Evolutionary conservation across 2,113 vertebrate genomes (phyloP).

Genomic region (Ictalurus punctatus): DNA sequence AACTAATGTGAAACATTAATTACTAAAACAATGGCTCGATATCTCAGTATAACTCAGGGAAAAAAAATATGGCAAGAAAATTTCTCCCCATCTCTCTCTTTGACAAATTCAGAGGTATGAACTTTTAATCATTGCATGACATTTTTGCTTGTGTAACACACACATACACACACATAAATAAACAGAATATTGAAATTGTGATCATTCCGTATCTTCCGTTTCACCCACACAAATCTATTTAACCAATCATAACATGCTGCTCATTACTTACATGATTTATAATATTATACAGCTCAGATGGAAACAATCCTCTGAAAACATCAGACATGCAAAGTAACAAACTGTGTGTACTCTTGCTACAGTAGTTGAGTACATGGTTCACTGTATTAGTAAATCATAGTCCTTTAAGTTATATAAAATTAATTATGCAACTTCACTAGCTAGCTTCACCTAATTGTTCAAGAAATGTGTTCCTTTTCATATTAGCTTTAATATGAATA

Average conservation of each 20-base stretch:
- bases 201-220: neutral
- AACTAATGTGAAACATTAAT: conserved; percentile 3
- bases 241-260: neutral
- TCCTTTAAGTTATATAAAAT: neutral
- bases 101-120: neutral
- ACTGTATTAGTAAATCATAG: neutral
- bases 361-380: neutral
- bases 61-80: neutral
- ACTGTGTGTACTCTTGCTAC: neutral
- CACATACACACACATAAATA: neutral
- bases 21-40: neutral
- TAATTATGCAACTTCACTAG: neutral
- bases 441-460: neutral
- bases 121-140: neutral
- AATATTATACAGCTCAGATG: neutral
- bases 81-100: neutral
- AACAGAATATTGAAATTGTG: neutral
- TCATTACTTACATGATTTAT: neutral
- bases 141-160: conserved; percentile 1
- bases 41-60: neutral
- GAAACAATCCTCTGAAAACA: neutral
- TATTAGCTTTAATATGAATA: neutral
- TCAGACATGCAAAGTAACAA: neutral
- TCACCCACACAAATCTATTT: conserved; percentile 3
- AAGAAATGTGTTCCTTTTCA: neutral